These are phyloP conservation scores for Heterodera filipjevi DNA, from an alignment of 2,888 invertebrate species.

Conservation along the genomic window DNA sequence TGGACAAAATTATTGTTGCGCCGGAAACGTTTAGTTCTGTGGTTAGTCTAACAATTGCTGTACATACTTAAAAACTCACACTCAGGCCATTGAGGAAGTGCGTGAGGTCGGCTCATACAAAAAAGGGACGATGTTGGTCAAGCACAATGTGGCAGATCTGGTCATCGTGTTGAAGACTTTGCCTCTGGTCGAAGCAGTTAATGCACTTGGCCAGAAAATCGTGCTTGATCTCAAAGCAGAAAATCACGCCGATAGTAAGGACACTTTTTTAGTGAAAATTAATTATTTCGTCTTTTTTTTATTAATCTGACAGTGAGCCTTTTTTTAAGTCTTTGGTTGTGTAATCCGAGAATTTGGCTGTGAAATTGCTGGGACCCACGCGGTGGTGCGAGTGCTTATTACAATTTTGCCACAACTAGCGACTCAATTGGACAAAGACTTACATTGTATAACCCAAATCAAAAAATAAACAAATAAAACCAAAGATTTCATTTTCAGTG, in stretches of 20 bases:
- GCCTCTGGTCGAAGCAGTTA: conserved; percentile 77
- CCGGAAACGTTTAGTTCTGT: conserved; percentile 92
- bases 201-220: conserved; percentile 85
- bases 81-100: conserved; percentile 86
- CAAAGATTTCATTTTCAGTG: conserved; percentile 65
- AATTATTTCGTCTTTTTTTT: too few species aligned
- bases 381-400: conserved; percentile 85
- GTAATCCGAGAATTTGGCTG: conserved; percentile 74
- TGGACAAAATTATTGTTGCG: conserved; percentile 90
- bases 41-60: conserved; percentile 72
- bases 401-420: conserved; percentile 92
- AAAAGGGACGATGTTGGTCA: conserved; percentile 94
- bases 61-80: neutral
- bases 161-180: conserved; percentile 47
- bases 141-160: conserved; percentile 80
- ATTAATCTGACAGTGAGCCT: neutral
- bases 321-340: conserved; percentile 44
- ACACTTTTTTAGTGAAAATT: neutral
- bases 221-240: conserved; percentile 80
- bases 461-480: neutral
- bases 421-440: conserved; percentile 86
- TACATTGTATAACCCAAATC: conserved; percentile 71
- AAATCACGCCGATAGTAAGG: conserved; percentile 29
- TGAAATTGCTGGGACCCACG: conserved; percentile 82
- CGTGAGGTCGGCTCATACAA: conserved; percentile 96